A percentile compares a stretch with the other conserved stretches of the same genome.
Evolutionary conservation across 2,797 vertebrate species (phyloP).

Genomic region (Brotula barbata): DNA sequence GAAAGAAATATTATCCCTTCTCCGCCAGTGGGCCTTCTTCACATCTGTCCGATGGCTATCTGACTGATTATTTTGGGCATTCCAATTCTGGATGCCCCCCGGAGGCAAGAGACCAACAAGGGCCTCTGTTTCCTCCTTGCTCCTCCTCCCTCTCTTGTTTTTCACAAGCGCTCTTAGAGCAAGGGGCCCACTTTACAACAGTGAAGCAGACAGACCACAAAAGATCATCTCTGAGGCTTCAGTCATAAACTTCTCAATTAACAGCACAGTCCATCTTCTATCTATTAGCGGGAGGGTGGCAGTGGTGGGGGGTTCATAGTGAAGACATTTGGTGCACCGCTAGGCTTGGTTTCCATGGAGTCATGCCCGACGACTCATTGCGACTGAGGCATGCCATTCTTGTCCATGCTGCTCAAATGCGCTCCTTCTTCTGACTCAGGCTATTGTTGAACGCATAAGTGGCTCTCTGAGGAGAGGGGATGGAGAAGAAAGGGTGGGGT

Average conservation of each 20-base stretch:
- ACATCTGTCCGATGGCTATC: slow-evolving; percentile 78
- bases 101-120: slow-evolving; percentile 75
- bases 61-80: slow-evolving; percentile 78
- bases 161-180: slow-evolving; percentile 62
- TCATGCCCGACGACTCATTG: slow-evolving; percentile 66
- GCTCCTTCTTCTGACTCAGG: slow-evolving; percentile 76
- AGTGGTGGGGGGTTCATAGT: slow-evolving; percentile 44
- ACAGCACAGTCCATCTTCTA: slow-evolving; percentile 78
- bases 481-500: slow-evolving; percentile 77
- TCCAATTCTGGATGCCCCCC: slow-evolving; percentile 73
- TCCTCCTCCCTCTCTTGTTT: slow-evolving; percentile 52
- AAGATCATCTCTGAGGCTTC: slow-evolving; percentile 77
- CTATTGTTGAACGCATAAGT: slow-evolving; percentile 84
- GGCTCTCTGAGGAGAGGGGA: slow-evolving; percentile 79
- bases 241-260: slow-evolving; percentile 76
- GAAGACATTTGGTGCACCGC: slow-evolving; percentile 55
- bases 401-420: slow-evolving; percentile 64
- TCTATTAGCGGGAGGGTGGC: slow-evolving; percentile 63
- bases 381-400: slow-evolving; percentile 78
- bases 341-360: slow-evolving; percentile 83
- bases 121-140: slow-evolving; percentile 65
- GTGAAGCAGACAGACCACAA: slow-evolving; percentile 69
- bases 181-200: slow-evolving; percentile 70
- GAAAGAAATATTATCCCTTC: slow-evolving; percentile 79
- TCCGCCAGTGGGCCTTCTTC: slow-evolving; percentile 56